Base-by-base conservation (phyloP, 1,140 invertebrate species). In the Ceratina japonica region DNA sequence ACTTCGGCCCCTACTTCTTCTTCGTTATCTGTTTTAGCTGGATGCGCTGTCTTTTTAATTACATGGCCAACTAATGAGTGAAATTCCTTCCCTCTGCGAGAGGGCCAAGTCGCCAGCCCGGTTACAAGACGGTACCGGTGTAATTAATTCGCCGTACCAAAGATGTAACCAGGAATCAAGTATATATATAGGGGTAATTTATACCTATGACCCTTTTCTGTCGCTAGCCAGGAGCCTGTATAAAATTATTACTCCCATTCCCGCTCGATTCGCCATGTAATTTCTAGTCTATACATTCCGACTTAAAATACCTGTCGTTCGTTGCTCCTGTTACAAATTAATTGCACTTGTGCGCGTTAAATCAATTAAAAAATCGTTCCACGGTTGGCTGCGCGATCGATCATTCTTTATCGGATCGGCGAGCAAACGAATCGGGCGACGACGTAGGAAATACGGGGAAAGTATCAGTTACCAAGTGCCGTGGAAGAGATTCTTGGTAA, bases 21-120 rank as follows among this genome's bases (percentile, higher is more conserved):
- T 88, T 89, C 85, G 88, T 91, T 91, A 90, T 89, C 88, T 89
- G 87, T 88, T 86, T 90, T 88, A 87, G 87, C 83, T 84, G 86
- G 88, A 85, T 83, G 89, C 87, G 86, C 89, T 88, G 81, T 84
- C 87, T 91, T 91, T 91, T 91, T 91, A 91, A 91, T 91, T 91
- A 89, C 89, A 86, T 83, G 85, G 88, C 87, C 88, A 89, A 89
- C 87, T 91, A 90, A 89, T 87, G 87, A 89, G 88, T 81, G 80
- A 85, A 88, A 91, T 91, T 91, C 87, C 85, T 90, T 88, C 37
- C 80, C 84, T 87, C 84, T 89, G 64, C 59, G 65, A 44, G 18
- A 44, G 18, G 58, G 37, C 5, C 24, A 24, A 75, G 74, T 81
- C 82, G 78, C 62, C 10, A 44, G 37, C 37, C 56, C 69, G 79